Evolutionary conservation across 1,140 invertebrate genomes (phyloP), one percentile per base, ranked within the genome.

Genomic region (Luehdorfia chinensis): DNA sequence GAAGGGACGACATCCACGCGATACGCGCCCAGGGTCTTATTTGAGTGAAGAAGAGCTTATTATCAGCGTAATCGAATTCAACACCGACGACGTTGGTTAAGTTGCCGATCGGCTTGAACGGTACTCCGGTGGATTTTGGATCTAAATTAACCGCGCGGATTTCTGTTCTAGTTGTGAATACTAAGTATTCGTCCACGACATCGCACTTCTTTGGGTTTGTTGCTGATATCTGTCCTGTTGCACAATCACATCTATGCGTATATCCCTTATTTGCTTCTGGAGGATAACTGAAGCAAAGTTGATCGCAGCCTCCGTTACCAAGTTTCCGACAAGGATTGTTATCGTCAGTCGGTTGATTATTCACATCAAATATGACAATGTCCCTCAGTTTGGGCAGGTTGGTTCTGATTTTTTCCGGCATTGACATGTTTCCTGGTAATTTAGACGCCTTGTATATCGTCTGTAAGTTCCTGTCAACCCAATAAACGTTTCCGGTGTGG

Each of bases 41-140:
- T 87, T 98, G 96, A 0, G 96, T 97, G 67, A 96, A 97, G 55
- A 97, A 91, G 33, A 98, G 73, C 45, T 92, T 93, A 33, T 97
- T 93, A 47, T 98, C 94, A 0, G 90, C 89, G 64, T 95, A 97
- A 83, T 99, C 97, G 74, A 99, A 98, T 80, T 99, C 98, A 14
- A 99, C 89, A 0, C 97, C 97, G 1, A 99, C 97, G 1, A 99
- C 97, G 72, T 99, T 99, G 0, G 96, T 97, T 21, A 99, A 88
- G 69, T 98, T 98, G 0, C 91, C 92, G 12, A 96, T 88, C 0
- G 97, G 93, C 44, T 93, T 92, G 66, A 98, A 97, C 0, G 97
- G 97, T 1, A 94, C 81, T 36, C 91, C 93, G 0, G 93, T 95
- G 0, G 92, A 91, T 32, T 91, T 90, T 0, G 94, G 94, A 84